phyloP scores from a whole-genome alignment of 1,140 invertebrate species.

The Prorops nasuta region DNA sequence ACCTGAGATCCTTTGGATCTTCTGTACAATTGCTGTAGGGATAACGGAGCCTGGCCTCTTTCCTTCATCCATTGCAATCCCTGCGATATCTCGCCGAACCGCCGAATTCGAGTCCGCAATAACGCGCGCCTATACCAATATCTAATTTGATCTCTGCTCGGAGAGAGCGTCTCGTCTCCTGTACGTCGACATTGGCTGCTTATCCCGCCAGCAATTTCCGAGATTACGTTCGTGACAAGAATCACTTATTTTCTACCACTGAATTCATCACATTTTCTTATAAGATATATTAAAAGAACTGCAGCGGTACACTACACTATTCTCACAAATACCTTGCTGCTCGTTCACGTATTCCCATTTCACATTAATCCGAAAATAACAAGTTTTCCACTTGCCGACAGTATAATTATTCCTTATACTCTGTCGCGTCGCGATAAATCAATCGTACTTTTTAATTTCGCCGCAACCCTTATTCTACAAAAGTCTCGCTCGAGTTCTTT shows the following conservation, averaged over 20 bases:
- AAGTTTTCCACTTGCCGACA: too few relatives aligned
- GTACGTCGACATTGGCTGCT: too few relatives aligned
- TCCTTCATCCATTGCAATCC: slow-evolving; percentile 22
- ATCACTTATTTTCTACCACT: slow-evolving; percentile 1
- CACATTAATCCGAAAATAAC: too few relatives aligned
- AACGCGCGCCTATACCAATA: slow-evolving; percentile 42
- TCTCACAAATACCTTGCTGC: too few relatives aligned
- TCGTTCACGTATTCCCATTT: too few relatives aligned
- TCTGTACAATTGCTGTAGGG: slow-evolving; percentile 20
- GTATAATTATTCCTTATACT: too few relatives aligned
- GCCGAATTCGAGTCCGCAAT: slow-evolving; percentile 33
- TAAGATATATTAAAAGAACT: too few relatives aligned
- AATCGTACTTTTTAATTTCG: too few relatives aligned
- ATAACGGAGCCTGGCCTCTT: slow-evolving; percentile 24
- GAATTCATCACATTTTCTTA: background rate
- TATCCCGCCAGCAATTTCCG: background rate
- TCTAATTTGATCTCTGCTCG: slow-evolving; percentile 37
- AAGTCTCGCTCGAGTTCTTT: too few relatives aligned
- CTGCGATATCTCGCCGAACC: slow-evolving; percentile 36
- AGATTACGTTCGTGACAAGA: slow-evolving; percentile 6
- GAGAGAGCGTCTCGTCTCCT: background rate
- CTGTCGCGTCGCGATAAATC: too few relatives aligned
- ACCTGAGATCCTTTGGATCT: slow-evolving; percentile 16
- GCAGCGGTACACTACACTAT: too few relatives aligned
- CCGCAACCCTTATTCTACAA: too few relatives aligned